These are phyloP conservation scores for Drosophila paranaensis DNA, from an alignment of 2,888 invertebrate species.

Conservation along the genomic window DNA sequence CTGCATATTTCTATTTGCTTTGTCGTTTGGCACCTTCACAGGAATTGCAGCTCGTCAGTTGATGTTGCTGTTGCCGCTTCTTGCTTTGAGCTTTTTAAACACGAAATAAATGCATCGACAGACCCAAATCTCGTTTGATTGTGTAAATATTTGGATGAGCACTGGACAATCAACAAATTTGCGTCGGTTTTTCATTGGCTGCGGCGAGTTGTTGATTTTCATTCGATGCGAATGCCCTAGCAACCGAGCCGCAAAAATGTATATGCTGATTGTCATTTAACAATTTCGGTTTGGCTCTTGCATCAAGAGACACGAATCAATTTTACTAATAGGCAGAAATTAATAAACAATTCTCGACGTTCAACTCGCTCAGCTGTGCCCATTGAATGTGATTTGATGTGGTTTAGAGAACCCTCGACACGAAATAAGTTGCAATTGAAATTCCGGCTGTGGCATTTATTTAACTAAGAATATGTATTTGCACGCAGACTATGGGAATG, in stretches of 20 bases:
- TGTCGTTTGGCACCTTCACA: conserved; percentile 57
- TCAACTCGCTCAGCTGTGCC: neutral
- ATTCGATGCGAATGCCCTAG: conserved; percentile 7
- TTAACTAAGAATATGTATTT: neutral
- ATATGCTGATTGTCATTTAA: conserved; percentile 20
- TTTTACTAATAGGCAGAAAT: conserved; percentile 24
- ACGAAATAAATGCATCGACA: conserved; percentile 61
- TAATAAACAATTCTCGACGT: conserved; percentile 8
- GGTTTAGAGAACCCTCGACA: neutral
- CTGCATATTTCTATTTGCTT: conserved; percentile 31
- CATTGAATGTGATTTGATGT: conserved; percentile 5
- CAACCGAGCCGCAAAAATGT: conserved; percentile 26
- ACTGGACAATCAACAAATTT: conserved; percentile 33
- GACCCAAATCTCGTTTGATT: conserved; percentile 69
- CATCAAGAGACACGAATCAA: conserved; percentile 7
- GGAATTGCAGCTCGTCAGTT: conserved; percentile 39
- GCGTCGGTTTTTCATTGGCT: conserved; percentile 23
- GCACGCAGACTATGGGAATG: no score
- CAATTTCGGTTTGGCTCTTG: conserved; percentile 15
- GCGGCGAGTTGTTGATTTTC: conserved; percentile 21
- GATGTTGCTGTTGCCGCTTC: conserved; percentile 21
- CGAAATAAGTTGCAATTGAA: neutral
- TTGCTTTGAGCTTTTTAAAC: conserved; percentile 46
- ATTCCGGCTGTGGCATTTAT: conserved; percentile 1
- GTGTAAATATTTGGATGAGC: conserved; percentile 63